A percentile compares a stretch with the other conserved stretches of the same genome.
Conservation (phyloP, 53 echinoderm and acorn worm species). For the Crossaster papposus region DNA sequence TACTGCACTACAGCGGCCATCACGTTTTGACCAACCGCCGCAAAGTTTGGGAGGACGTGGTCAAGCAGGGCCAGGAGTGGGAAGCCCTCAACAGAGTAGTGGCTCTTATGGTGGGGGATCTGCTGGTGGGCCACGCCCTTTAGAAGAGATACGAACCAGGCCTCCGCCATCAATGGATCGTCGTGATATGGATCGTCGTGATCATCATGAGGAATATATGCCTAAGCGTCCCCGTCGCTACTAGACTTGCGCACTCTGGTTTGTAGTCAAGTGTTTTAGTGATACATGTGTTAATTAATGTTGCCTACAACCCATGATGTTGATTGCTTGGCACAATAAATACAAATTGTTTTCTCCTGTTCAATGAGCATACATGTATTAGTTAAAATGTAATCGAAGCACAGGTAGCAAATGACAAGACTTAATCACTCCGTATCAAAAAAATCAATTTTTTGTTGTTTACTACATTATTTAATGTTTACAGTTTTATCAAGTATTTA, state of each 20-base stretch:
- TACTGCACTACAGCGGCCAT: conserved; percentile 35
- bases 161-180: conserved; percentile 55
- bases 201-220: conserved; percentile 52
- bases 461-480: too few species aligned
- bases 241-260: background rate
- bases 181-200: conserved; percentile 59
- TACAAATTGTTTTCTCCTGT: background rate
- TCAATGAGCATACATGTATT: background rate
- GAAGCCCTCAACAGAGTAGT: conserved; percentile 54
- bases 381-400: background rate
- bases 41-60: conserved; percentile 56
- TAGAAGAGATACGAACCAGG: conserved; percentile 58
- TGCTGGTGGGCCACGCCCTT: conserved; percentile 49
- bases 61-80: conserved; percentile 54
- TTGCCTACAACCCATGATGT: background rate
- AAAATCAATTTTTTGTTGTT: too few species aligned
- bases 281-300: background rate
- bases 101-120: conserved; percentile 51
- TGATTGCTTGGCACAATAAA: background rate
- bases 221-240: conserved; percentile 51
- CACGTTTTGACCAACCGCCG: conserved; percentile 59
- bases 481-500: background rate
- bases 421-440: background rate
- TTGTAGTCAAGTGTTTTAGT: background rate
- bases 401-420: background rate